phyloP scores from a whole-genome alignment of 1,140 invertebrate species.

The Drosophila kurseongensis region DNA sequence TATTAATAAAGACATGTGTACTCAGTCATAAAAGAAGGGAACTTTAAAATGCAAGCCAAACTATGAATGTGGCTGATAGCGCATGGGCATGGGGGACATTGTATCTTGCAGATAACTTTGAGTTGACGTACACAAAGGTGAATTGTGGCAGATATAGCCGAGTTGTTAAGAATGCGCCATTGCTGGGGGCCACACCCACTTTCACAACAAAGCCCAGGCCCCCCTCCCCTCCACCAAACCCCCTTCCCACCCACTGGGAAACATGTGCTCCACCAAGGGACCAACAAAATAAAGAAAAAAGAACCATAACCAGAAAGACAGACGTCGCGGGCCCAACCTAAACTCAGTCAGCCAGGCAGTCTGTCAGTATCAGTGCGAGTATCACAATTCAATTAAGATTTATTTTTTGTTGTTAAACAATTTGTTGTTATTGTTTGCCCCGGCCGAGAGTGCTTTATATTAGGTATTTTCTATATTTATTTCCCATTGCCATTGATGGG shows the following conservation, averaged over 20 bases:
- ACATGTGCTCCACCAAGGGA: conserved; percentile 52
- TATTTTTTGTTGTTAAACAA: conserved; percentile 82
- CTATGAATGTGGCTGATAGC: conserved; percentile 37
- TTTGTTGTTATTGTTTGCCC: conserved; percentile 61
- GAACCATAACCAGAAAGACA: conserved; percentile 21
- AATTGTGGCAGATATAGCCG: conserved; percentile 39
- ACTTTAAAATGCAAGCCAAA: conserved; percentile 69
- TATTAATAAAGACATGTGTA: conserved; percentile 81
- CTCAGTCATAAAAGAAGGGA: conserved; percentile 56
- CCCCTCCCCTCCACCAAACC: not conserved
- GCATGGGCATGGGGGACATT: conserved; percentile 41
- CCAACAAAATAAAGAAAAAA: conserved; percentile 3
- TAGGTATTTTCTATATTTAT: conserved; percentile 65
- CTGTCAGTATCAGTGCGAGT: conserved; percentile 57
- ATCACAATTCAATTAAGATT: conserved; percentile 84
- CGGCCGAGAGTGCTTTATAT: conserved; percentile 51
- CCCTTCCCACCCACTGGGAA: not conserved
- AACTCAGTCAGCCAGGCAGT: conserved; percentile 50
- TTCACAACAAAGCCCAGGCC: conserved; percentile 52
- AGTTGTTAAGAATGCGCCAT: conserved; percentile 61
- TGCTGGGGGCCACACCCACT: conserved; percentile 64
- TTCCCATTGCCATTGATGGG: conserved; percentile 62
- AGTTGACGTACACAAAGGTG: conserved; percentile 50
- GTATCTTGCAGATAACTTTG: conserved; percentile 58
- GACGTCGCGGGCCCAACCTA: conserved; percentile 35